Base-by-base conservation (phyloP, 2,797 vertebrate genomes). In the Helicolenus hilgendorfi region DNA sequence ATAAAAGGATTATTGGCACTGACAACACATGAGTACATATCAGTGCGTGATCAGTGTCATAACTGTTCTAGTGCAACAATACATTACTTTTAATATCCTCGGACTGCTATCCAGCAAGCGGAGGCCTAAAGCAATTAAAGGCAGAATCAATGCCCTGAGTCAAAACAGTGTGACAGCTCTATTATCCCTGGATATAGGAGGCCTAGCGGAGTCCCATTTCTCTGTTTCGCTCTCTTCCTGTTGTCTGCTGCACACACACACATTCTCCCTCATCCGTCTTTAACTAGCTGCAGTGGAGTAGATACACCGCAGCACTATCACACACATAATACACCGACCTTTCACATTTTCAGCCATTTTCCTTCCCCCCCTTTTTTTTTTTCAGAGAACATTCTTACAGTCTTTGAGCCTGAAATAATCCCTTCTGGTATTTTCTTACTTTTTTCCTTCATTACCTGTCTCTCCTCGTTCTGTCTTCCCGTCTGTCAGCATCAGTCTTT, bases 101-200 rank as follows among this genome's bases (percentile, higher is more conserved):
- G 68, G 88, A 96, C 94, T 85, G 86, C 89, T 58, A 87, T 92
- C 86, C 83, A 86, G 88, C 90, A 83, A 86, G 84, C 67, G 49
- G 87, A 93, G 87, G 87, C 87, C 92, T 83, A 63, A 94, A 95
- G 95, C 96, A 97, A 97, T 96, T 97, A 97, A 95, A 96, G 94
- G 73, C 85, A 83, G 92, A 96, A 97, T 96, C 96, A 95, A 96
- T 96, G 94, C 91, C 86, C 91, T 93, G 94, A 95, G 95, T 96
- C 95, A 96, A 96, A 97, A 96, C 87, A 89, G 83, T 89, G 94
- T 95, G 95, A 95, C 96, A 97, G 95, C 96, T 97, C 95, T 88
- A 96, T 97, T 96, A 95, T 93, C 94, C 92, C 89, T 81, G 91
- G 90, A 95, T 94, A 88, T 88, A 89, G 86, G 83, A 90, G 87